Evolutionary conservation across 2,113 vertebrate species (phyloP), one percentile per base, ranked within the genome.

Genomic region (Oostethus manadensis): DNA sequence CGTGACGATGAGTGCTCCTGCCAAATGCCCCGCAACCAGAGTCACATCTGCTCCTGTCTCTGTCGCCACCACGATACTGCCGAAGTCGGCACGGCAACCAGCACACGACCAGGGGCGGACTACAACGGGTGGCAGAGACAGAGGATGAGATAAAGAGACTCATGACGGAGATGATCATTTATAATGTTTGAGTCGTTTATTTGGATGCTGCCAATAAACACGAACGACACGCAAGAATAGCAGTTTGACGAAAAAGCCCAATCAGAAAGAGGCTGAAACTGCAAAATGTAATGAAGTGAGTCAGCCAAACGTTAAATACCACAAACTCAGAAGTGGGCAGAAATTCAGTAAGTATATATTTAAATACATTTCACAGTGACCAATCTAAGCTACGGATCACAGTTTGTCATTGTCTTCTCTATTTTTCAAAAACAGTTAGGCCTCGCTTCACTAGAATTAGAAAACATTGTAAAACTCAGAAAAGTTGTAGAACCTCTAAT

Each of bases 11-110:
- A 88, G 84, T 85, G 78, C 83, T 88, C 82, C 87, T 87, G 87
- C 85, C 85, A 88, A 87, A 86, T 82, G 86, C 85, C 86, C 86
- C 71, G 86, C 80, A 87, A 88, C 86, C 83, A 88, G 82, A 87
- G 84, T 88, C 86, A 87, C 86, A 88, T 87, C 86, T 88, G 85
- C 82, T 88, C 76, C 85, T 85, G 85, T 88, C 87, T 84, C 70
- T 78, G 84, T 85, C 73, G 58, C 80, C 79, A 81, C 82, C 48
- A 77, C 81, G 60, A 87, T 86, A 84, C 83, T 83, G 81, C 70
- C 81, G 15, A 77, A 84, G 80, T 86, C 84, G 79, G 81, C 84
- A 79, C 66, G 71, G 82, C 85, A 87, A 87, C 83, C 86, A 81
- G 71, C 82, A 76, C 85, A 88, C 50, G 51, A 74, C 87, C 82